Percentiles rank a stretch among this genome's conserved stretches.
Evolutionary conservation across 2,888 invertebrate species (phyloP).

Genomic region (Agonopterix arenella): DNA sequence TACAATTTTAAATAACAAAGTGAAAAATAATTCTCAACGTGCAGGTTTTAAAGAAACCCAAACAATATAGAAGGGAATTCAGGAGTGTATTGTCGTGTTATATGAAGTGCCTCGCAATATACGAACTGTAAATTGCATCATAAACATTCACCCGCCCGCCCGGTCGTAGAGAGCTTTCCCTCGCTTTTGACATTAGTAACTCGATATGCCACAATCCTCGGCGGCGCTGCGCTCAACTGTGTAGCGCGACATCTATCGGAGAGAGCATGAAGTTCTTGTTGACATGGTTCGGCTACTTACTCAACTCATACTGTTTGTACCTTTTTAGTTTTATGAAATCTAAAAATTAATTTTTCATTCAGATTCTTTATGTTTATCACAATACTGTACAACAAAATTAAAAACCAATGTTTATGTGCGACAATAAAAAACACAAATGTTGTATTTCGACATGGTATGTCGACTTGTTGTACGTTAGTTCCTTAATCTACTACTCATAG

Average conservation of each 20-base stretch:
- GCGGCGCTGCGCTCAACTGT: slow-evolving; percentile 24
- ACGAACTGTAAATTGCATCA: slow-evolving; percentile 67
- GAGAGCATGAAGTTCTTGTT: slow-evolving; percentile 33
- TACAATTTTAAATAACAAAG: slow-evolving; percentile 3
- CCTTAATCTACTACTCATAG: no score
- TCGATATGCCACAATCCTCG: slow-evolving; percentile 19
- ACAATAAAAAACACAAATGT: no score
- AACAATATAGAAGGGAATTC: slow-evolving; percentile 37
- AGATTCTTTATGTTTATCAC: no score
- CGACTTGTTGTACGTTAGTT: no score
- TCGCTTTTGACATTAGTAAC: slow-evolving; percentile 30
- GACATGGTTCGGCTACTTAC: no score
- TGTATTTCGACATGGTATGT: no score
- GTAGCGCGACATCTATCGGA: slow-evolving; percentile 50
- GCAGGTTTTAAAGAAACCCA: slow-evolving; percentile 29
- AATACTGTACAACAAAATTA: no score
- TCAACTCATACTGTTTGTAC: no score
- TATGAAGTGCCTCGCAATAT: slow-evolving; percentile 64
- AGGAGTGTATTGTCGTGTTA: slow-evolving; percentile 56
- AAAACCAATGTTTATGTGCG: no score
- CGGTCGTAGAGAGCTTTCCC: slow-evolving; percentile 20
- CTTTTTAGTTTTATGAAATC: no score
- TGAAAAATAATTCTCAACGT: slow-evolving; percentile 10
- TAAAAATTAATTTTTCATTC: no score
- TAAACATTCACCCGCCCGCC: slow-evolving; percentile 51